These are phyloP conservation scores for Cephus pulcher DNA, from an alignment of 2,888 invertebrate species.

Conservation along the genomic window DNA sequence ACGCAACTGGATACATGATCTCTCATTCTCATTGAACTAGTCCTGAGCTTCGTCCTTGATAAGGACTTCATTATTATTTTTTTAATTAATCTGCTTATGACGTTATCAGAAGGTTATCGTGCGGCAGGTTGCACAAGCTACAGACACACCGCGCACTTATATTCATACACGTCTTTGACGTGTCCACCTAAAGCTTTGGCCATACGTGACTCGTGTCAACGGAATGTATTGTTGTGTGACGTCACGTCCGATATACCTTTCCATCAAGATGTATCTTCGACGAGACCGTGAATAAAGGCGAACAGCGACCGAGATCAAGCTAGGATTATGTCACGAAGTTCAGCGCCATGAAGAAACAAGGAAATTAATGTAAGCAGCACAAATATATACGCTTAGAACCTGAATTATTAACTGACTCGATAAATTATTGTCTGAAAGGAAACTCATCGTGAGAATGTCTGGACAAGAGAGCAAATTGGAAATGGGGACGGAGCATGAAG, in stretches of 20 bases:
- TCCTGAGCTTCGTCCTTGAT: neutral
- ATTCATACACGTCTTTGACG: neutral
- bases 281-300: neutral
- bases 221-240: neutral
- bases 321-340: neutral
- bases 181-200: neutral
- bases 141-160: neutral
- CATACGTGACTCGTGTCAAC: neutral
- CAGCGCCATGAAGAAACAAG: neutral
- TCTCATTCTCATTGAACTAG: neutral
- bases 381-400: neutral
- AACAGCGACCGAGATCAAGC: neutral
- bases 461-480: neutral
- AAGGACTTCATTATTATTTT: neutral
- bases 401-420: neutral
- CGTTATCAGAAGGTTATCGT: neutral
- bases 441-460: neutral
- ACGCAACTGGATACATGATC: neutral
- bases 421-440: neutral
- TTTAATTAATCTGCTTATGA: neutral
- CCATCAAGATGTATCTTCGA: neutral
- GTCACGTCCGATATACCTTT: neutral
- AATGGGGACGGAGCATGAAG: neutral
- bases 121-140: neutral
- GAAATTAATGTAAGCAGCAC: neutral